These are phyloP conservation scores for Aporrectodea caliginosa DNA, from an alignment of 1,140 invertebrate genomes.

Conservation along the genomic window DNA sequence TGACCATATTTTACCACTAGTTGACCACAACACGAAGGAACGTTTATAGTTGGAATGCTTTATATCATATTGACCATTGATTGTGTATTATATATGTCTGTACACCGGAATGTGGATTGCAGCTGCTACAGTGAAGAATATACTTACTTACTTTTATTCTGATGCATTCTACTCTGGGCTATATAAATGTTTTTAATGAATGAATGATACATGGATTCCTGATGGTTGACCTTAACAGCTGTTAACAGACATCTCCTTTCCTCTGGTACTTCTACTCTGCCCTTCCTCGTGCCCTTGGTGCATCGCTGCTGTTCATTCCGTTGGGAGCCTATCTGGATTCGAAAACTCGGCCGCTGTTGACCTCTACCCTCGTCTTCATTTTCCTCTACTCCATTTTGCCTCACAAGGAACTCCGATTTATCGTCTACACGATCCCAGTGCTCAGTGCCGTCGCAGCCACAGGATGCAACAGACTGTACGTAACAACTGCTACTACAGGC, in stretches of 20 bases:
- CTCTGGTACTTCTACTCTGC: conserved; percentile 99
- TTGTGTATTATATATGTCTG: no score
- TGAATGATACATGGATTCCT: no score
- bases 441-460: conserved; percentile 85
- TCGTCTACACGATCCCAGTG: conserved; percentile 92
- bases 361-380: conserved; percentile 79
- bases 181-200: no score
- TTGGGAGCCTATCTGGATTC: conserved; percentile 72
- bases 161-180: no score
- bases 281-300: conserved; percentile 78
- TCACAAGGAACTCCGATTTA: conserved; percentile 97
- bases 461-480: conserved; percentile 83
- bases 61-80: no score
- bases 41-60: no score
- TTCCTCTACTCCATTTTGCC: conserved; percentile 88
- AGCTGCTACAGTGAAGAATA: no score
- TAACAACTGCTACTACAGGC: no score
- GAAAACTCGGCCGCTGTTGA: conserved; percentile 65
- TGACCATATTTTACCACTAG: no score
- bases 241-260: conserved; percentile 80
- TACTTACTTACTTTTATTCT: no score
- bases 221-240: conserved; percentile 11
- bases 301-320: conserved; percentile 76
- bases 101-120: no score
- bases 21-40: no score